Conservation (phyloP, 2,797 vertebrate genomes). For the Alosa sapidissima region DNA sequence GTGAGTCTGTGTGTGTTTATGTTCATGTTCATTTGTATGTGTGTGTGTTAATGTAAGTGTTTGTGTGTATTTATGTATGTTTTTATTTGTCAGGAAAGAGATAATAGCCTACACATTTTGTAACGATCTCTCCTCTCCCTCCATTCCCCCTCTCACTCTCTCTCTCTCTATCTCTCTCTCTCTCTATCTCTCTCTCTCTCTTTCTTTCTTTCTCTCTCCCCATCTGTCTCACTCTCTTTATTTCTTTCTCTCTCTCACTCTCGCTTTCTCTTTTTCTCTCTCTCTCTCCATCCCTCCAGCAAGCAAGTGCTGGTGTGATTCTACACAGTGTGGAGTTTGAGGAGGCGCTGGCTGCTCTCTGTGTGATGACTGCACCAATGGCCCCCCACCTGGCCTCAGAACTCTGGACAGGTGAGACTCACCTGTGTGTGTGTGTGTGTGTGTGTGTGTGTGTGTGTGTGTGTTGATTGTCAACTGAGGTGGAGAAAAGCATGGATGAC, state of each 20-base stretch:
- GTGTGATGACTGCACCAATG: constrained; percentile 89
- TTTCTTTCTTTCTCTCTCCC: neutral
- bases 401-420: constrained; percentile 90
- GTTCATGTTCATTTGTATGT: constrained; percentile 9
- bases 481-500: too few species aligned
- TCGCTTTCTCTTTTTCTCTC: neutral
- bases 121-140: neutral
- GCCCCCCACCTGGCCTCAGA: constrained; percentile 91
- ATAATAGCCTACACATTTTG: neutral
- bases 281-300: constrained; percentile 63
- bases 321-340: constrained; percentile 91
- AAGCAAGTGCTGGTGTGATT: constrained; percentile 72
- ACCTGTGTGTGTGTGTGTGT: neutral
- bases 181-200: neutral
- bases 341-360: constrained; percentile 83
- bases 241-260: neutral
- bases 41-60: constrained; percentile 30
- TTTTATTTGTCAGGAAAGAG: neutral
- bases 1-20: constrained; percentile 71
- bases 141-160: neutral
- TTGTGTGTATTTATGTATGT: neutral
- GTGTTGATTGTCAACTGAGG: too few species aligned
- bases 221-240: neutral
- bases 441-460: neutral
- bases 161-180: neutral